Conservation (phyloP, 2,113 vertebrate genomes). For the Muscicapa adusta region DNA sequence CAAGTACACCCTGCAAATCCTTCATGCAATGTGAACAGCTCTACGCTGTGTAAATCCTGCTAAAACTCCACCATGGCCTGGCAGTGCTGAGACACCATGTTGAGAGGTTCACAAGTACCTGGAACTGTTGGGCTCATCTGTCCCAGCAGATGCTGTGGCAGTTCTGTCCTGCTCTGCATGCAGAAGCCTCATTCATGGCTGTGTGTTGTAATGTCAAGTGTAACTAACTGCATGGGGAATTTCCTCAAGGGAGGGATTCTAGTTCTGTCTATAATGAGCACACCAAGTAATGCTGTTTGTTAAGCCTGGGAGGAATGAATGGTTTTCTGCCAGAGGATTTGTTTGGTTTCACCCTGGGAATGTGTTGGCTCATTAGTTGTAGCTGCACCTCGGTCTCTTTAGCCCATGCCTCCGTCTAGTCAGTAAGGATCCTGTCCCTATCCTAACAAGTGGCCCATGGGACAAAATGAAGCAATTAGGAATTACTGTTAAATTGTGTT, state of each 20-base stretch:
- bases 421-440: not conserved
- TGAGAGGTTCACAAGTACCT: not conserved
- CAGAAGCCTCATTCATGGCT: not conserved
- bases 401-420: not conserved
- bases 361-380: not conserved
- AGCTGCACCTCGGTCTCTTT: not conserved
- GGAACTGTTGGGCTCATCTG: fast-evolving
- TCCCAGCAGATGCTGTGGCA: not conserved
- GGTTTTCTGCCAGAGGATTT: not conserved
- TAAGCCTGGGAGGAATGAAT: not conserved
- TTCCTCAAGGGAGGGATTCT: not conserved
- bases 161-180: fast-evolving
- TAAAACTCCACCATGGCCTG: fast-evolving
- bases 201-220: not conserved
- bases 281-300: not conserved
- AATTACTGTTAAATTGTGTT: not conserved
- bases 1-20: fast-evolving
- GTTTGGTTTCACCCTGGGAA: not conserved
- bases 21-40: fast-evolving
- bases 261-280: not conserved
- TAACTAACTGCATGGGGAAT: fast-evolving
- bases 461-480: not conserved
- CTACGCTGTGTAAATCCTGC: not conserved
- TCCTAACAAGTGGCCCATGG: fast-evolving
- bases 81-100: fast-evolving